A percentile compares a stretch with the other conserved stretches of the same genome.
Conservation (phyloP, 2,113 vertebrate species). For the Pollimyrus isidori region DNA sequence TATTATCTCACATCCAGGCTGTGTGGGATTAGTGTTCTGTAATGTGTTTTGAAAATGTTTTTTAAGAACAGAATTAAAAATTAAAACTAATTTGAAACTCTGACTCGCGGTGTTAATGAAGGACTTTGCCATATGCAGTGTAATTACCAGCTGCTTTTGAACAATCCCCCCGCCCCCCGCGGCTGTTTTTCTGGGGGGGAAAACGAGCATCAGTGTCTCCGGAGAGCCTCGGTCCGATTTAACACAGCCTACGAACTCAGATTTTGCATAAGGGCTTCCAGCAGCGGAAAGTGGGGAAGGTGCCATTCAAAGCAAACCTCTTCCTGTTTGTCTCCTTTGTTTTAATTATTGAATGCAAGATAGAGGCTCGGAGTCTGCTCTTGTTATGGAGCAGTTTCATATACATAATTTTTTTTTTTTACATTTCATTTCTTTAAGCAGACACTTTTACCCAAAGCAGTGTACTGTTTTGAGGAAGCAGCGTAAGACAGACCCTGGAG, state of each 20-base stretch:
- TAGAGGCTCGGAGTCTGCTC: background rate
- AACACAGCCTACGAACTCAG: constrained; percentile 32
- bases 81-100: constrained; percentile 36
- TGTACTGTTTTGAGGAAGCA: background rate
- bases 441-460: background rate
- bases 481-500: background rate
- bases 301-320: constrained; percentile 32
- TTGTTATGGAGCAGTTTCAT: background rate
- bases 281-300: constrained; percentile 28
- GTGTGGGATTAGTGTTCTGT: background rate
- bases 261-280: constrained; percentile 33
- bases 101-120: constrained; percentile 38
- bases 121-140: constrained; percentile 33
- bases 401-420: background rate
- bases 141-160: constrained; percentile 44
- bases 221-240: constrained; percentile 35
- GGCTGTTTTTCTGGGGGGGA: constrained; percentile 30
- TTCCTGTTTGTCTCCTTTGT: constrained; percentile 17
- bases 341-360: background rate
- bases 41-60: constrained; percentile 21
- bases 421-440: background rate
- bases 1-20: background rate
- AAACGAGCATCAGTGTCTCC: constrained; percentile 30
- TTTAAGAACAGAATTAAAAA: constrained; percentile 29
- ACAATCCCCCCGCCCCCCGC: constrained; percentile 17